Conservation (phyloP, 2,113 vertebrate genomes). For the Rynchops niger region DNA sequence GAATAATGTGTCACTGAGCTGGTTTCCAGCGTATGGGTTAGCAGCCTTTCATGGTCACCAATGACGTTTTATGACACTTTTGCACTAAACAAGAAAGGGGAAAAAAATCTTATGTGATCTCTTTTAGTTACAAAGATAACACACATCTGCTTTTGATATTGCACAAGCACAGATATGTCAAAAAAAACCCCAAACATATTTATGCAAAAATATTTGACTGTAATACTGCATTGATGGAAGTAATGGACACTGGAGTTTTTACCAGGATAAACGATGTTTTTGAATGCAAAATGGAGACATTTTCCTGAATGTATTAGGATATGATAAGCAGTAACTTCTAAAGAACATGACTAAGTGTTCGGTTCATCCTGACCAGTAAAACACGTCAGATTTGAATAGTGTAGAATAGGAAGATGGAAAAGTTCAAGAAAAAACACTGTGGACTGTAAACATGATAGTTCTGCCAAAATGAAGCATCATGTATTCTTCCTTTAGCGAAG, state of each 20-base stretch:
- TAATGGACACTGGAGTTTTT: background rate
- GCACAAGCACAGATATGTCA: background rate
- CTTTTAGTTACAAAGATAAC: background rate
- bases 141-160: conserved; percentile 10
- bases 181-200: background rate
- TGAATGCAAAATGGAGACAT: background rate
- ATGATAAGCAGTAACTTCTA: background rate
- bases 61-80: background rate
- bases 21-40: background rate
- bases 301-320: background rate
- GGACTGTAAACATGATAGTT: background rate
- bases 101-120: background rate
- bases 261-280: background rate
- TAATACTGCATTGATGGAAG: background rate
- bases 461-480: background rate
- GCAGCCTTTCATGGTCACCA: background rate
- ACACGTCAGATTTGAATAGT: background rate
- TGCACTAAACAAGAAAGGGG: background rate
- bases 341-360: background rate
- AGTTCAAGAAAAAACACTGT: background rate
- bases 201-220: background rate
- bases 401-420: background rate
- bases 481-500: background rate
- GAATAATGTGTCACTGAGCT: background rate
- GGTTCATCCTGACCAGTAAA: background rate